Evolutionary conservation across 2,797 vertebrate species (phyloP), one percentile per base, ranked within the genome.

Genomic region (Dendrocincla fuliginosa): DNA sequence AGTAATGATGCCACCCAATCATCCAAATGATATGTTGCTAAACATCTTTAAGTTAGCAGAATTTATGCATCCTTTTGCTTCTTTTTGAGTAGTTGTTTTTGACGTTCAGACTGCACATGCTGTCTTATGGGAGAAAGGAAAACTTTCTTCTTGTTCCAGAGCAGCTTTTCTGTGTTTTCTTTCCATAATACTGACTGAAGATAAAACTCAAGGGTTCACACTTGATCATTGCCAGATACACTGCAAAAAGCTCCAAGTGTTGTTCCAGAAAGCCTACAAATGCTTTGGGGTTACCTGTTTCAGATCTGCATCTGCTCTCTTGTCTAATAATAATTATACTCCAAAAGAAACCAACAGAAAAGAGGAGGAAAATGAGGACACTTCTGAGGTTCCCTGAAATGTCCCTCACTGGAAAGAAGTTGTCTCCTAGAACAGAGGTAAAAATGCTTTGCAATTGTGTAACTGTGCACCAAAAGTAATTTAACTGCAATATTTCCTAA

Each of bases 61-160:
- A 55, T 52, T 93, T 37, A 55, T 78, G 14, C 3, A 5, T 42
- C 39, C 33, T 84, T 89, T 90, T 74, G 1, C 33, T 74, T 76
- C 44, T 65, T 81, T 84, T 92, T 67, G 32, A 25, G 11, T 49
- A 5, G 0, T 56, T 0, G 0, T 37, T 67, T 95, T 94, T 87
- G 88, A 89, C 87, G 63, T 76, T 94, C 39, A 79, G 37, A 35
- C 15, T 63, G 44, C 41, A 82, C 8, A 27, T 37, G 20, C 63
- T 75, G 32, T 73, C 44, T 87, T 56, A 89, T 59, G 59, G n/a
- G 59, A 92, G 33, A 79, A 82, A 73, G 32, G 71, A 71, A 47
- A 19, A 19, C 46, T 87, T 93, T 90, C n/a, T 91, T 93, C 69
- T 84, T 82, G 39, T 79, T 93, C 63, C 90, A 92, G 59, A 53